Evolutionary conservation across 2,113 vertebrate species (phyloP).

Genomic region (Sterrhoptilus dennistouni): DNA sequence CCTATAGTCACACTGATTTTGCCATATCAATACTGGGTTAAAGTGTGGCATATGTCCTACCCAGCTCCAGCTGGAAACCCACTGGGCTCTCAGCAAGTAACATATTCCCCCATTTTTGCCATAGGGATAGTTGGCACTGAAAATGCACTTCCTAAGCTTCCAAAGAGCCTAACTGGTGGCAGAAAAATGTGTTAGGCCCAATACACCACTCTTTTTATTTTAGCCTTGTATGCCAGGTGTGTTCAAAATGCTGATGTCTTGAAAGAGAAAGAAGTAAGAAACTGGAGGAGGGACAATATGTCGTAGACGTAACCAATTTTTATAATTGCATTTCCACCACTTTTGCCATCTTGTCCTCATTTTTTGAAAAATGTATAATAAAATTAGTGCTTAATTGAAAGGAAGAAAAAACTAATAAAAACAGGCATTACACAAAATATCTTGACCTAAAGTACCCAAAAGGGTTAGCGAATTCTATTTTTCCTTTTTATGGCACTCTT

Average conservation of each 20-base stretch:
- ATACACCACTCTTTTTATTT: not conserved
- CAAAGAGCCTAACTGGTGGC: not conserved
- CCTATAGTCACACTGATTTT: not conserved
- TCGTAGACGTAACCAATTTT: not conserved
- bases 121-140: not conserved
- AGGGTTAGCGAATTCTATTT: not conserved
- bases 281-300: not conserved
- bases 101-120: fast-evolving
- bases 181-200: not conserved
- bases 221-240: not conserved
- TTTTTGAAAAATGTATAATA: not conserved
- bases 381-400: not conserved
- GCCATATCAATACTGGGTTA: not conserved
- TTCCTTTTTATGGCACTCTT: not conserved
- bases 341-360: not conserved
- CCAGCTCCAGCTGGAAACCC: not conserved
- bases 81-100: not conserved
- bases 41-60: not conserved
- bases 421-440: not conserved
- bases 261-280: not conserved
- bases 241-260: not conserved
- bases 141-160: not conserved
- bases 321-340: not conserved
- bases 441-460: not conserved
- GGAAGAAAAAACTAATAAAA: not conserved